Base-by-base conservation (phyloP, 64 coral and sea anemone species). In the Montipora efflorescens region DNA sequence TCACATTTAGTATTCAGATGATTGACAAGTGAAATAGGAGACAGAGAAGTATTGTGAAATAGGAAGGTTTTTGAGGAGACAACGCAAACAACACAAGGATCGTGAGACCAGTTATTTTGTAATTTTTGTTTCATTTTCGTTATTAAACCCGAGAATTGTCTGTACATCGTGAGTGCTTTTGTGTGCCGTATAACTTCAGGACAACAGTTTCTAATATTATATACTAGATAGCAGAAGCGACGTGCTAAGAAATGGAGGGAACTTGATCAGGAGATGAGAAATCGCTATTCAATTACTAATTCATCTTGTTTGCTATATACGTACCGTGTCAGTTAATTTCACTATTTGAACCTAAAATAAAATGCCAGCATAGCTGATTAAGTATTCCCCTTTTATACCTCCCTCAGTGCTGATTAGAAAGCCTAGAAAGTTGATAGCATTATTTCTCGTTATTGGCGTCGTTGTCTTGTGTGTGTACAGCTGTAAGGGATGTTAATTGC, bases 371-470 rank as follows among this genome's bases (percentile, higher is more conserved):
- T 64, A 64, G 59, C 59, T 64, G 59, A 12, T 64, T 64, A 64
- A 64, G 59, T 64, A 64, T 14, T 64, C 59, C 59, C 59, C 59
- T 64, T 64, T 64, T 2, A 64, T 64, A 15, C 59, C 59, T 14
- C 59, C 59, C 59, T 64, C 59, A 15, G 59, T 64, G 59, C 59
- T 64, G 59, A 64, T 64, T 64, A 64, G 59, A 64, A 64, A 64
- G 59, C 13, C 13, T 64, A 64, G 59, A 0, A 64, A 64, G 14
- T 64, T 64, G 59, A 64, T 64, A 64, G 59, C 19, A 69, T 25
- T 36, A 21, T 89, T 73, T 69, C 18, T 73, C 28, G 20, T 74
- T 52, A 77, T 75, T 75, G 68, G 74, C 74, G 15, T 52, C 74
- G 14, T 43, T 75, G 53, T 23, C 57, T 21, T 74, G 52, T 28